Conservation (phyloP, 2,888 invertebrate genomes). For the Scaptomyza tumidula region DNA sequence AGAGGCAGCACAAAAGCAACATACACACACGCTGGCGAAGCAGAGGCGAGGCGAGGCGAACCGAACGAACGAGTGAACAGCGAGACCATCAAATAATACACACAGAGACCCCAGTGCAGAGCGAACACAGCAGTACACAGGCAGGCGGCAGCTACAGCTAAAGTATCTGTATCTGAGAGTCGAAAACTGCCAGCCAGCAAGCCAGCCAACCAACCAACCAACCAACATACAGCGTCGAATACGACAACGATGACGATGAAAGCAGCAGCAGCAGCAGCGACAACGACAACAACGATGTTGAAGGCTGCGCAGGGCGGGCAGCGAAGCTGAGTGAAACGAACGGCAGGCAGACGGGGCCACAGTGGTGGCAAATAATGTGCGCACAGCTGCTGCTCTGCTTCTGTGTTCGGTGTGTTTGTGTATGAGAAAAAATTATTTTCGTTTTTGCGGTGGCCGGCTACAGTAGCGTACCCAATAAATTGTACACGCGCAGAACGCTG, state of each 20-base stretch:
- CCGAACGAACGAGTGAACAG: conserved; percentile 70
- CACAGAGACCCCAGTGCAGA: conserved; percentile 53
- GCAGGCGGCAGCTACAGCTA: conserved; percentile 44
- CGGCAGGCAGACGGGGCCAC: conserved; percentile 48
- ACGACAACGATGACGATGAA: conserved; percentile 12
- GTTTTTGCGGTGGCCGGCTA: conserved; percentile 54
- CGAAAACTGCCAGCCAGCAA: conserved; percentile 47
- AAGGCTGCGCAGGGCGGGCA: conserved; percentile 34
- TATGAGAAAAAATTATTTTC: conserved; percentile 58
- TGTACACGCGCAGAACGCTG: conserved; percentile 5
- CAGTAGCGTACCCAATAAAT: conserved; percentile 50
- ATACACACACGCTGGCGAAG: conserved; percentile 43
- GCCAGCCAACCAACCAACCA: conserved; percentile 45
- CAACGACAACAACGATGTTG: conserved; percentile 17
- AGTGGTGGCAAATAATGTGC: conserved; percentile 66
- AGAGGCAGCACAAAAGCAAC: conserved; percentile 45
- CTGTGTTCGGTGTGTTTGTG: conserved; percentile 32
- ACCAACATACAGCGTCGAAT: conserved; percentile 61
- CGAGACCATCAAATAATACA: conserved; percentile 78
- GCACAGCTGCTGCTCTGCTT: conserved; percentile 41
- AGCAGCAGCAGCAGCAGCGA: conserved; percentile 24
- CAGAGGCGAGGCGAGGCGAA: conserved; percentile 17
- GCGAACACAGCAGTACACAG: conserved; percentile 58
- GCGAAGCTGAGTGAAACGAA: conserved; percentile 26
- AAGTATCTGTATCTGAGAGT: conserved; percentile 78